These are phyloP conservation scores for Vanessa cardui DNA, from an alignment of 2,888 invertebrate genomes.

Conservation along the genomic window DNA sequence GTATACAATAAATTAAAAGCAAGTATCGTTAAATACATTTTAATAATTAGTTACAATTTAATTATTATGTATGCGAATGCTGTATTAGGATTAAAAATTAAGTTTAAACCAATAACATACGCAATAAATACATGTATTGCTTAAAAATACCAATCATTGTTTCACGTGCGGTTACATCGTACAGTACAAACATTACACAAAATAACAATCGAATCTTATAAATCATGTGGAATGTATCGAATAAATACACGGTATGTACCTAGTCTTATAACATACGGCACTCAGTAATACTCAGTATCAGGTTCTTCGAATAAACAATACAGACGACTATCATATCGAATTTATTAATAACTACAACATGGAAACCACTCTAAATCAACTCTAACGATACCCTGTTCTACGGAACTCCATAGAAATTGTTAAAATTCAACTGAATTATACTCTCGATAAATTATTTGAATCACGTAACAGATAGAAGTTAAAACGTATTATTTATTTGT, in stretches of 20 bases:
- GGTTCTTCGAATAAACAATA: background rate
- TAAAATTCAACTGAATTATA: constrained; percentile 48
- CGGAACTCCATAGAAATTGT: constrained; percentile 53
- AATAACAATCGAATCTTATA: background rate
- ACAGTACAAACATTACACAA: background rate
- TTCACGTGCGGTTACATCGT: constrained; percentile 6
- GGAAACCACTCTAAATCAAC: constrained; percentile 23
- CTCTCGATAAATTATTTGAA: constrained; percentile 36
- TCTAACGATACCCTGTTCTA: constrained; percentile 70
- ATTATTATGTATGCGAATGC: background rate
- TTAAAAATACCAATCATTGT: background rate
- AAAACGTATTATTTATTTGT: constrained; percentile 40
- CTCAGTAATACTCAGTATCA: background rate
- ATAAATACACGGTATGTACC: constrained; percentile 1
- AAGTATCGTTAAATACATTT: background rate
- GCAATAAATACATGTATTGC: constrained; percentile 5
- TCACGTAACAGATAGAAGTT: constrained; percentile 15
- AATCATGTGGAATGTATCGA: constrained; percentile 3
- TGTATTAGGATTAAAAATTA: constrained; percentile 5
- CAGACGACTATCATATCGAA: constrained; percentile 6
- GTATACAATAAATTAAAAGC: constrained; percentile 14
- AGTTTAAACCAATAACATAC: constrained; percentile 1
- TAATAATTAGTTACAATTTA: constrained; percentile 7
- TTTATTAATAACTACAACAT: constrained; percentile 22
- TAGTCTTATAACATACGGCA: constrained; percentile 5